Conservation (phyloP, 2,888 invertebrate species). For the Drosophila nigritarsus region DNA sequence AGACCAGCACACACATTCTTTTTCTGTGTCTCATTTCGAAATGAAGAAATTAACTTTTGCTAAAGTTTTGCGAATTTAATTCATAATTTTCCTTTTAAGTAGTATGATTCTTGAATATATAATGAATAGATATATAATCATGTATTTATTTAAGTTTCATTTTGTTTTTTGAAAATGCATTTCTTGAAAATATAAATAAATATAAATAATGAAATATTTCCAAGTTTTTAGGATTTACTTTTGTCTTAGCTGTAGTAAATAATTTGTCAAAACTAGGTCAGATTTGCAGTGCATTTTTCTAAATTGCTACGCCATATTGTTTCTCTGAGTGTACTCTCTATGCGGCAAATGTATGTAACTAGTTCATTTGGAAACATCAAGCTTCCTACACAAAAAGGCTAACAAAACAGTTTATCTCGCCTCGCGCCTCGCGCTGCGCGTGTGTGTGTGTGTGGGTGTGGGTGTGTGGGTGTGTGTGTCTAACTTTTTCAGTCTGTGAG, state of each 20-base stretch:
- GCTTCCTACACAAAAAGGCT: conserved; percentile 65
- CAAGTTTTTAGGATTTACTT: not conserved
- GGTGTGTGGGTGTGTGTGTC: conserved; percentile 26
- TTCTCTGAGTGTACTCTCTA: conserved; percentile 10
- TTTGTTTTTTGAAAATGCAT: not conserved
- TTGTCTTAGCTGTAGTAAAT: not conserved
- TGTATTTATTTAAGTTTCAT: not conserved
- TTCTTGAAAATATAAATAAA: too few species aligned
- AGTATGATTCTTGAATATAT: not conserved
- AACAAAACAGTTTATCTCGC: conserved; percentile 63
- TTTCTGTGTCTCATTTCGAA: not conserved
- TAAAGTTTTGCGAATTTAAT: not conserved
- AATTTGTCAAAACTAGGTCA: not conserved
- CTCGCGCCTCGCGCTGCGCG: conserved; percentile 30
- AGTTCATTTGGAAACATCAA: conserved; percentile 78
- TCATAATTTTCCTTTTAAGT: not conserved
- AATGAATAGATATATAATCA: not conserved
- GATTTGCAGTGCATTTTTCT: not conserved
- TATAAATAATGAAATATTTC: not conserved
- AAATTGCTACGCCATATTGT: not conserved
- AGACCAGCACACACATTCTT: not conserved
- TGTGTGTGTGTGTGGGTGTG: conserved; percentile 24
- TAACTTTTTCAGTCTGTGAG: conserved; percentile 3
- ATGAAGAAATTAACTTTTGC: not conserved
- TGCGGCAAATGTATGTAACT: conserved; percentile 60